Conservation (phyloP, 2,113 vertebrate species). For the Puffinus mauretanicus region DNA sequence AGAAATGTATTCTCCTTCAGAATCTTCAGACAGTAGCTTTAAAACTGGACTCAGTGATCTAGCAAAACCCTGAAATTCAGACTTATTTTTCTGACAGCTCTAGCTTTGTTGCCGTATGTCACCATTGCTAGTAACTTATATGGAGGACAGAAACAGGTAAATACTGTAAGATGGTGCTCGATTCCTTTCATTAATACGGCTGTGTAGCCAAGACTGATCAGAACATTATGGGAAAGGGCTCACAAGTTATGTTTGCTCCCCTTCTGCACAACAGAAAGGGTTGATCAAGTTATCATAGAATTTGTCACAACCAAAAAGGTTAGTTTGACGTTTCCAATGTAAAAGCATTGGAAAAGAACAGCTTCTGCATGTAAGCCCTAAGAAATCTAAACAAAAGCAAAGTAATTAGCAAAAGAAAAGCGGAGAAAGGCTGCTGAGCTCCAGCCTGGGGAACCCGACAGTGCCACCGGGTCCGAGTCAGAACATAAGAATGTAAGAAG, state of each 20-base stretch:
- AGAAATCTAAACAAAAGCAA: background rate
- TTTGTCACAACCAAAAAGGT: background rate
- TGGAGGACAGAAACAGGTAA: background rate
- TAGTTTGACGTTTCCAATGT: background rate
- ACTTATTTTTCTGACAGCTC: background rate
- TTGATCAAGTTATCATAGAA: background rate
- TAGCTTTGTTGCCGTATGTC: background rate
- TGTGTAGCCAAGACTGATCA: background rate
- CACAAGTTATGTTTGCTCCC: background rate
- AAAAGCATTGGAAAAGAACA: background rate
- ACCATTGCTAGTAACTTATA: background rate
- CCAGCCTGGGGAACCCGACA: background rate
- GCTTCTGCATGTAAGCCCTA: background rate
- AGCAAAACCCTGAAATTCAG: background rate
- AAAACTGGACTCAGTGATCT: background rate
- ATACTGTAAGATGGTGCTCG: background rate
- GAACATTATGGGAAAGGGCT: background rate
- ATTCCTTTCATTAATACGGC: background rate
- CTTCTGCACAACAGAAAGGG: background rate
- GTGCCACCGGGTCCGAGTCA: accelerated
- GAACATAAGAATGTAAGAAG: background rate
- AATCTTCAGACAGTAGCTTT: background rate
- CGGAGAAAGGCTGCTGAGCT: background rate
- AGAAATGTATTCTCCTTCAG: background rate
- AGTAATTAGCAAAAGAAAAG: background rate